phyloP scores from a whole-genome alignment of 2,797 vertebrate species.

The Centropyge bicolor region DNA sequence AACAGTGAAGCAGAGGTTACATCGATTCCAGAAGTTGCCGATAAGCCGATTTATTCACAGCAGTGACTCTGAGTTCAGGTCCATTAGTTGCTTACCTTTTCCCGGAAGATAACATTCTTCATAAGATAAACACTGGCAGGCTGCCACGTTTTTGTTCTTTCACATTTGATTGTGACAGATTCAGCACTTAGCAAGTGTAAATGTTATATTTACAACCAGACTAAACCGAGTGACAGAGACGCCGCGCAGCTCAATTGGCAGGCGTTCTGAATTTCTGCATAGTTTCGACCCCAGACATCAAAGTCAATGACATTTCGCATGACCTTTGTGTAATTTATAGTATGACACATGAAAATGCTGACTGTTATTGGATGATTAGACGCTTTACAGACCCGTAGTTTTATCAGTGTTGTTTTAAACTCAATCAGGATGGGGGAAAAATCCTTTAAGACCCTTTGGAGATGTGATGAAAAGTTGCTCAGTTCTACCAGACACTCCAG shows the following conservation, averaged over 20 bases:
- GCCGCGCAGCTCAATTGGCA: constrained; percentile 31
- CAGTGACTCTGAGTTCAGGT: constrained; percentile 14
- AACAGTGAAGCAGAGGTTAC: constrained; percentile 5
- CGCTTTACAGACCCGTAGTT: neutral
- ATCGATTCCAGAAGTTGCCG: constrained; percentile 8
- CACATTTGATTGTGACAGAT: constrained; percentile 50
- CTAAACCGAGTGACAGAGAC: constrained; percentile 41
- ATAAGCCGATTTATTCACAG: constrained; percentile 17
- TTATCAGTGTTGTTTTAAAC: constrained; percentile 14
- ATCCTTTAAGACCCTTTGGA: neutral
- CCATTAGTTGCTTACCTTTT: constrained; percentile 44
- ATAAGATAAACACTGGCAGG: constrained; percentile 50
- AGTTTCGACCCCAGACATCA: constrained; percentile 35
- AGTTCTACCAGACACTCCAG: neutral
- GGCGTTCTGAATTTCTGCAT: constrained; percentile 21
- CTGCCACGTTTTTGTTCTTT: constrained; percentile 55
- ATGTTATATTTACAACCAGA: constrained; percentile 62
- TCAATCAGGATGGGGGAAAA: neutral
- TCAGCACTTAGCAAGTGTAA: constrained; percentile 54
- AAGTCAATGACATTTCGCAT: constrained; percentile 4
- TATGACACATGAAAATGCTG: neutral
- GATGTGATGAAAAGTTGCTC: neutral
- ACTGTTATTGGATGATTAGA: neutral
- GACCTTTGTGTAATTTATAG: constrained; percentile 2
- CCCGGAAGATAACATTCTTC: constrained; percentile 35